Base-by-base conservation (phyloP, 1,140 invertebrate genomes). In the Diorhabda elongata region DNA sequence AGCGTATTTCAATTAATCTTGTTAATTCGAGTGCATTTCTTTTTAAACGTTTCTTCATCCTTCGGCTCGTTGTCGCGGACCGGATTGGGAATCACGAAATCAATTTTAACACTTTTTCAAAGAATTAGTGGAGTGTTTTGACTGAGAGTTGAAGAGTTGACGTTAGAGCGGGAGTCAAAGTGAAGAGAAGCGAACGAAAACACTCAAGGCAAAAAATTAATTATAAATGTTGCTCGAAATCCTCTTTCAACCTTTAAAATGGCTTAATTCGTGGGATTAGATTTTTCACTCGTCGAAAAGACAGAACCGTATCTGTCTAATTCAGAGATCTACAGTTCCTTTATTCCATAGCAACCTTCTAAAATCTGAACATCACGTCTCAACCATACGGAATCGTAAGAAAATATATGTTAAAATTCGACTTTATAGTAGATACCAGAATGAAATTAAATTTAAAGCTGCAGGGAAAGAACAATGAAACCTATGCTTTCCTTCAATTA, bases 21-120 rank as follows among this genome's bases (percentile, higher is more conserved):
- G n/a, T n/a, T 6, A n/a, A 52, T 52, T 52, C n/a, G 6, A n/a
- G 45, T 52, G n/a, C 6, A 52, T 52, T 52, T n/a, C 47, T 52
- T 52, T 52, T 52, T 52, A 52, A 52, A 52, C 47, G n/a, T 52
- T n/a, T n/a, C n/a, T 52, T 52, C n/a, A 52, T 52, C 47, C n/a
- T n/a, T 52, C n/a, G n/a, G 47, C 47, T 52, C 47, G n/a, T 52
- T 52, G 6, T 3, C 6, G 47, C 6, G 47, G 2, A 4, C 47
- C 6, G 6, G 47, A 52, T 52, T 52, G 47, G 47, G 47, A n/a
- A n/a, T n/a, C 47, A 4, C 47, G n/a, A 52, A 52, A 52, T 52
- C 47, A 52, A 52, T 52, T 52, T 52, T 52, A 52, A 52, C 47
- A 52, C 47, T 52, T 52, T 52, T 52, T 52, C 47, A 52, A 2